Evolutionary conservation across 2,888 invertebrate genomes (phyloP), one percentile per base, ranked within the genome.

Genomic region (Busseola fusca): DNA sequence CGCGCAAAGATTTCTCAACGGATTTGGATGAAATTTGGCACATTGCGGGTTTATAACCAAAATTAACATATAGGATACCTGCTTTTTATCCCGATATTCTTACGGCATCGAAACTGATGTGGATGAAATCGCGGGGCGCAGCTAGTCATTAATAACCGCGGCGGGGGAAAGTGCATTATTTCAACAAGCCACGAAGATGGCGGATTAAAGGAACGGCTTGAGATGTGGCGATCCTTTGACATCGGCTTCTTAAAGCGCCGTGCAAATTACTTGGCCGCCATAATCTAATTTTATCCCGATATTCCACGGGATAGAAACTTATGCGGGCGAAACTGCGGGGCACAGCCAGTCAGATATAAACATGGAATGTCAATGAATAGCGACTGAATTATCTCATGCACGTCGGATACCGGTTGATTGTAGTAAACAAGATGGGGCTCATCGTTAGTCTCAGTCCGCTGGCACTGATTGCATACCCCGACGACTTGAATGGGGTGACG

Each of bases 201-300:
- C 42, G 59, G 57, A 64, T 85, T 78, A 84, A 84, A 84, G 77
- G 80, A 72, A 66, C 66, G 67, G 45, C 65, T 52, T 69, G 72
- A 73, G 72, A 68, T 80, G 76, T 66, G 16, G 65, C 59, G 69
- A 37, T 82, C 73, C 82, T 84, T 84, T 85, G 84, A 84, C 76
- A 74, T 74, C 62, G 54, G 60, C 66, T 80, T 69, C 78, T 78
- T 78, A 74, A 74, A 64, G 72, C 74, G 59, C 67, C 72, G 69
- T 60, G 80, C 58, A 80, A 82, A 84, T 84, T 80, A 74, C 80
- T 73, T 69, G 69, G 69, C 73, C 68, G 45, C 45, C 59, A 78
- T 79, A 84, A 80, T 80, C 78, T n/a, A n/a, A n/a, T n/a, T n/a
- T n/a, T n/a, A n/a, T n/a, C n/a, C n/a, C n/a, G n/a, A n/a, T n/a